Evolutionary conservation across 2,113 vertebrate genomes (phyloP), one percentile per base, ranked within the genome.

Genomic region (Buteo buteo): DNA sequence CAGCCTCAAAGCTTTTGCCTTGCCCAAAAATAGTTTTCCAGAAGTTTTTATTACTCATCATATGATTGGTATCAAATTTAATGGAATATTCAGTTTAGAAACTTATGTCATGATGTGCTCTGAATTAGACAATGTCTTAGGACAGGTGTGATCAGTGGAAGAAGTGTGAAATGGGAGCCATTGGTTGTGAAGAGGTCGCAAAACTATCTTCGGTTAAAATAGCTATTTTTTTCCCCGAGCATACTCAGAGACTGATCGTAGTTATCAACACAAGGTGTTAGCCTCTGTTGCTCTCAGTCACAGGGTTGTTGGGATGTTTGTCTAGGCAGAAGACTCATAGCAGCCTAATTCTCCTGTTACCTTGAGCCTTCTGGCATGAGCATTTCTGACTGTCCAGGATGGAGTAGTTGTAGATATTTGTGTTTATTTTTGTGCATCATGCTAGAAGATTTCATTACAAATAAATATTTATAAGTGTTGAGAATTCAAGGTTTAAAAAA

Each of bases 271-370:
- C 0, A 4, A 92, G 29, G 29, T 54, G 32, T 58, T 55, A 76
- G 18, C 18, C 38, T 82, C 52, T 79, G 14, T 45, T 67, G 24
- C 24, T 57, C 14, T 90, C 45, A 36, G 0, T 47, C 49, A 40
- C 0, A 0, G 28, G 5, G 5, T 11, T 28, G 25, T 1, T 62
- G 36, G 28, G 22, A 11, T 45, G 29, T 81, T 93, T 57, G 42
- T 82, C 10, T 67, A 42, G 3, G 7, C 9, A 64, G 13, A 50
- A 18, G 21, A 44, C 7, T 57, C 14, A 16, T 10, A 71, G 28
- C 38, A 64, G 9, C 34, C 82, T n/a, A 17, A 18, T 49, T 82
- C 44, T 67, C 2, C 47, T 72, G 6, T 47, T 49, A 16, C 25
- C 36, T 55, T 34, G 47, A 86, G 10, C 26, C 21, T 34, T 84